These are phyloP conservation scores for Leptinotarsa lineolata DNA, from an alignment of 1,140 invertebrate species.

Conservation along the genomic window DNA sequence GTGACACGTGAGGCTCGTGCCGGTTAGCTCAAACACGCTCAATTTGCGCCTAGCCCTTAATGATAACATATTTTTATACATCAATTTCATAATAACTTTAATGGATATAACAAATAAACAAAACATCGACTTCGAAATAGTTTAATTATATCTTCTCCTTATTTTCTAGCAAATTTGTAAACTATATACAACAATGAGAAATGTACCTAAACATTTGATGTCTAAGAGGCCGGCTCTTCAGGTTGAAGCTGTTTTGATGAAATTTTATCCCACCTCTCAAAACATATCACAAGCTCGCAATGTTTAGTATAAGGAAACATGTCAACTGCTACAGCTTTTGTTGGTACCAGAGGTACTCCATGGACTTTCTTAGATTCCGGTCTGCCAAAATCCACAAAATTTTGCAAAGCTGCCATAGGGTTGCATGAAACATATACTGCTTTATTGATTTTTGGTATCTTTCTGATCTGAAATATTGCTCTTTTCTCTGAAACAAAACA, in stretches of 20 bases:
- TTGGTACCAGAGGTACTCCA: slow-evolving; percentile 80
- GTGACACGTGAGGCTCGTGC: too few relatives aligned
- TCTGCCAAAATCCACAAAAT: slow-evolving; percentile 86
- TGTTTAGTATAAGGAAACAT: slow-evolving; percentile 93
- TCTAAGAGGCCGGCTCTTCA: not conserved
- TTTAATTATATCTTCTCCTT: too few relatives aligned
- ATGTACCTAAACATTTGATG: not conserved
- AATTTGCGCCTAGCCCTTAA: too few relatives aligned
- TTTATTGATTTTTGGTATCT: slow-evolving; percentile 72
- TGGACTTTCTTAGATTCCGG: slow-evolving; percentile 79
- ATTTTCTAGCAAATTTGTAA: too few relatives aligned
- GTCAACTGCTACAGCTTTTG: slow-evolving; percentile 84
- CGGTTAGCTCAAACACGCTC: too few relatives aligned
- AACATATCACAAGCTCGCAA: slow-evolving; percentile 83
- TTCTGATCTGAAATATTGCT: slow-evolving; percentile 78
- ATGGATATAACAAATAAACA: too few relatives aligned
- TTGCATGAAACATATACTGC: slow-evolving; percentile 93
- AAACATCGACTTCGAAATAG: too few relatives aligned
- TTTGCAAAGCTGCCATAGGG: slow-evolving; percentile 79
- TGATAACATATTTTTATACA: too few relatives aligned
- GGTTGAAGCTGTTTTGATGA: slow-evolving; percentile 2
- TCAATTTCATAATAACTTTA: too few relatives aligned
- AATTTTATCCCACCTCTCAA: slow-evolving; percentile 65
- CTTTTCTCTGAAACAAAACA: slow-evolving; percentile 68
- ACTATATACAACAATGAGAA: too few relatives aligned